A percentile compares a stretch with the other conserved stretches of the same genome.
Conservation (phyloP, 2,797 vertebrate genomes). For the Vespertilio murinus region DNA sequence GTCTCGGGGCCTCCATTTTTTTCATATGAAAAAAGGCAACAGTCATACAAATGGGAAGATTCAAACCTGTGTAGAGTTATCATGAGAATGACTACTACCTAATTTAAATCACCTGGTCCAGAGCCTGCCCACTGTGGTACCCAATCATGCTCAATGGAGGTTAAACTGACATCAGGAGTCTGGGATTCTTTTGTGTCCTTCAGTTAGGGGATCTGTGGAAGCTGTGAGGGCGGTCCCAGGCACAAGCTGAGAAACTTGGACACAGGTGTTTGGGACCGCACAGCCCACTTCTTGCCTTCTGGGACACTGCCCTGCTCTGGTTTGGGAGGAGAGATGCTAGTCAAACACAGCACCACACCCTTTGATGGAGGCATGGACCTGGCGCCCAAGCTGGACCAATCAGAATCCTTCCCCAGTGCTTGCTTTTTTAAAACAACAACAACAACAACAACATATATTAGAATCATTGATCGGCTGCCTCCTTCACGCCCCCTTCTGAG, state of each 20-base stretch:
- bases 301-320: not conserved
- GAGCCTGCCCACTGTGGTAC: not conserved
- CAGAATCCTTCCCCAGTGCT: not conserved
- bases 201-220: not conserved
- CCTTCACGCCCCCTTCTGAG: too few relatives aligned
- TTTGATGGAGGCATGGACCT: not conserved
- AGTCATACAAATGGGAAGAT: not conserved
- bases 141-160: fast-evolving
- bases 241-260: not conserved
- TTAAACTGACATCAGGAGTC: not conserved
- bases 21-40: not conserved
- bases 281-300: not conserved
- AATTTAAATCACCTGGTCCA: not conserved
- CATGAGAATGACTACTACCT: not conserved
- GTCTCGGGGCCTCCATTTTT: not conserved
- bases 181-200: not conserved
- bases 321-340: not conserved
- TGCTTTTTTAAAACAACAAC: too few relatives aligned
- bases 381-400: not conserved
- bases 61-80: not conserved
- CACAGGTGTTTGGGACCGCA: not conserved
- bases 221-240: not conserved
- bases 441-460: too few relatives aligned
- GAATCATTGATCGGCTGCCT: too few relatives aligned
- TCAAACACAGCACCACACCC: not conserved